Evolutionary conservation across 1,140 invertebrate species (phyloP), one percentile per base, ranked within the genome.

Genomic region (Dermatophagoides farinae): DNA sequence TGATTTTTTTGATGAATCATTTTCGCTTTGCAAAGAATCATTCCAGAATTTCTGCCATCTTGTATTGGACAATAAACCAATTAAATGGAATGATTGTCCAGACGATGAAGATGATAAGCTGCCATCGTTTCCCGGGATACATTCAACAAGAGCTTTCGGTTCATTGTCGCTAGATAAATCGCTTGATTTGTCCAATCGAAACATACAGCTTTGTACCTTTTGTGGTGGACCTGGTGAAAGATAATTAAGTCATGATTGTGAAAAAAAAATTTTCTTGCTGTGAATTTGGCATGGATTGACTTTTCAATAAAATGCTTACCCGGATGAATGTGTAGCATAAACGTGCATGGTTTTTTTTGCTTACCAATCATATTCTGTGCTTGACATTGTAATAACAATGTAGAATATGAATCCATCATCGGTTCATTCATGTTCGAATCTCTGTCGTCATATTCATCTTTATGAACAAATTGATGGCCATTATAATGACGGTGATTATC

Each of bases 221-320:
- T 55, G 53, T 20, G 53, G 53, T 37, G 53, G 53, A n/a, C 53
- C 53, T 55, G 23, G 23, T n/a, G 14, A 55, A 52, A 52, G 31
- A 4, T 23, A 43, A 20, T 50, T 50, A 25, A 20, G 47, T 50
- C 8, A 31, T 31, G 31, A 31, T 31, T 4, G 31, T 8, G 8
- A 31, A 4, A 31, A 31, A 10, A 44, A 16, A 44, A 5, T 5
- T n/a, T n/a, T 44, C 5, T 10, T 16, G 43, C 43, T 44, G 14
- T 16, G 14, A n/a, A 44, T 16, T 44, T 10, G 43, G 43, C 9
- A 53, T n/a, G 11, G 4, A 53, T 1, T 53, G 12, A 53, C 14
- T 4, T 38, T 22, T 53, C 12, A 53, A 16, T 53, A 2, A 14
- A n/a, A 16, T 25, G n/a, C n/a, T 55, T 55, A 55, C 53, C 53